Evolutionary conservation across 2,797 vertebrate species (phyloP).

Genomic region (Malacoraja senta): DNA sequence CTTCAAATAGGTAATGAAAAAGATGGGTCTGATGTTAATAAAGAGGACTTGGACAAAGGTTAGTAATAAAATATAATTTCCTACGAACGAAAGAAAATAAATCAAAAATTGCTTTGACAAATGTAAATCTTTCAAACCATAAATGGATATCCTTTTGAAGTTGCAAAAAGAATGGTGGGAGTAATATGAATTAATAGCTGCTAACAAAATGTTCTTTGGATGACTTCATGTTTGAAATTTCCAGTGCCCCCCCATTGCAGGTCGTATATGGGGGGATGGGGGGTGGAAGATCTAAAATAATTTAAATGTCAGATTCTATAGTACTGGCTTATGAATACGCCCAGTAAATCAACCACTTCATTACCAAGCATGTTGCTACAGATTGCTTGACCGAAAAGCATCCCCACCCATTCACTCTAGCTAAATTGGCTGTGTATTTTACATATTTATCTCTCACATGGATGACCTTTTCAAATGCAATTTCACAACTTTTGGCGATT

Average conservation of each 20-base stretch:
- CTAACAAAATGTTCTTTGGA: neutral
- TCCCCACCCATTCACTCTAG: too few species aligned
- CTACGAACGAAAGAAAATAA: neutral
- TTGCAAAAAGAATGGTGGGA: neutral
- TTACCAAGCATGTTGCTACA: too few species aligned
- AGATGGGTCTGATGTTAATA: too few species aligned
- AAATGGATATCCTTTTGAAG: neutral
- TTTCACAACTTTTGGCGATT: neutral
- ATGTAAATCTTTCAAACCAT: neutral
- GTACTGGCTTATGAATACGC: too few species aligned
- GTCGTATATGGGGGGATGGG: too few species aligned
- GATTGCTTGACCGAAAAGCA: too few species aligned
- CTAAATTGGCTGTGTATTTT: neutral
- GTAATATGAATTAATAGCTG: neutral
- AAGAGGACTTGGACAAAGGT: neutral
- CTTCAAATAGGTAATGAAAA: too few species aligned
- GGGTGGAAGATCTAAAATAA: too few species aligned
- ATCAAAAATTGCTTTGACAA: neutral
- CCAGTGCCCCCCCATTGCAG: neutral
- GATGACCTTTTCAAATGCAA: slow-evolving; percentile 3
- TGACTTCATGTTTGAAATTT: neutral
- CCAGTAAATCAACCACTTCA: too few species aligned
- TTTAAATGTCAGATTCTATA: too few species aligned
- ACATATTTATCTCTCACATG: neutral
- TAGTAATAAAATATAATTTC: neutral